Percentiles rank a stretch among this genome's conserved stretches.
phyloP scores from a whole-genome alignment of 92 coral and sea anemone genomes.

The Blastomussa wellsi region DNA sequence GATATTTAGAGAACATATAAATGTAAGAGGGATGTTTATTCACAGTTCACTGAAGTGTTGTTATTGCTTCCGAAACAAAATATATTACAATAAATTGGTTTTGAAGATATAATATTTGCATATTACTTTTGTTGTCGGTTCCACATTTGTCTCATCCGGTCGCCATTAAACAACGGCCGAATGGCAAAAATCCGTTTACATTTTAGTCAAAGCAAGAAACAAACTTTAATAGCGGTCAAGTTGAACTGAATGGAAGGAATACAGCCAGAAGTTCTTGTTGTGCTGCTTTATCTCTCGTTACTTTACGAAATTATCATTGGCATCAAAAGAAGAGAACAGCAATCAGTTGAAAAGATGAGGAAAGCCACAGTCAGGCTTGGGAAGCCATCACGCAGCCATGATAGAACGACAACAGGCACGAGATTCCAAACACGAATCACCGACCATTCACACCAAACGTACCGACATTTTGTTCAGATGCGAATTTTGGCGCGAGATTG shows the following conservation, averaged over 20 bases:
- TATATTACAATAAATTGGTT: background rate
- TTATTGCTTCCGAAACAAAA: background rate
- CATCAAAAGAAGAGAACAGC: slow-evolving; percentile 37
- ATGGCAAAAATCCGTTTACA: background rate
- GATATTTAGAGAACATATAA: background rate
- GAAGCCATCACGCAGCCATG: background rate
- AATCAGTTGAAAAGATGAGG: slow-evolving; percentile 30
- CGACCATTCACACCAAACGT: slow-evolving; percentile 38
- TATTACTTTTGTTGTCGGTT: slow-evolving; percentile 12
- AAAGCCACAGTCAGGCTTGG: slow-evolving; percentile 20
- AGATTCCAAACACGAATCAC: background rate
- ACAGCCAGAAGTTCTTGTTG: slow-evolving; percentile 60
- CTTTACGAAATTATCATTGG: slow-evolving; percentile 61
- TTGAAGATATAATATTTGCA: background rate
- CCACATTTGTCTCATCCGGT: slow-evolving; percentile 16
- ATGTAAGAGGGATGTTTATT: background rate
- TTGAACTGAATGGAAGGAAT: slow-evolving; percentile 49
- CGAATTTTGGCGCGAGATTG: slow-evolving; percentile 53
- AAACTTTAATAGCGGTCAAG: background rate
- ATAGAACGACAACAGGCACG: background rate
- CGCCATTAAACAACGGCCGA: background rate
- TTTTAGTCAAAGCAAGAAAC: background rate
- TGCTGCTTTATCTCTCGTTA: slow-evolving; percentile 61
- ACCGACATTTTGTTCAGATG: slow-evolving; percentile 67
- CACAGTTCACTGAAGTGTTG: background rate